Evolutionary conservation across 2,113 vertebrate genomes (phyloP).

Genomic region (Brachirus orientalis): DNA sequence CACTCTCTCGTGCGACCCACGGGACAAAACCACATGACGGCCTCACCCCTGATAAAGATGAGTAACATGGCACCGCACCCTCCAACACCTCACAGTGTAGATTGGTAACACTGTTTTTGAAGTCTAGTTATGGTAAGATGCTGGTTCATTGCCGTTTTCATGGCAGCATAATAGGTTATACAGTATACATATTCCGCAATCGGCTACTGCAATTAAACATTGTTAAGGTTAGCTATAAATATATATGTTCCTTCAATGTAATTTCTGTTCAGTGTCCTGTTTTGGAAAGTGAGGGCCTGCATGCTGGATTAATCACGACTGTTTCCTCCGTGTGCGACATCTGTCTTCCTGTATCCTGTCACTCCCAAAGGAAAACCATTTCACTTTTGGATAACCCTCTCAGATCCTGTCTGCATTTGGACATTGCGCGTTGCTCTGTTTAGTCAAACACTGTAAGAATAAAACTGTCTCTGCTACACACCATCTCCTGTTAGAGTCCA

Average conservation of each 20-base stretch:
- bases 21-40: conserved; percentile 9
- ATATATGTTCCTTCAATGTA: background rate
- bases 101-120: background rate
- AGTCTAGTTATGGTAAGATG: background rate
- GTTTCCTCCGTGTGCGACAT: conserved; percentile 59
- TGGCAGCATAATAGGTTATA: background rate
- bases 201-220: too few relatives aligned
- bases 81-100: background rate
- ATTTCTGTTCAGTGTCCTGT: conserved; percentile 28
- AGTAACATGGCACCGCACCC: background rate
- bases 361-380: conserved; percentile 40
- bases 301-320: conserved; percentile 45
- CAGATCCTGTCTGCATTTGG: conserved; percentile 27
- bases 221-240: background rate
- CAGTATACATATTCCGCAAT: too few relatives aligned
- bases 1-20: conserved; percentile 13
- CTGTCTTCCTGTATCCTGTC: conserved; percentile 74
- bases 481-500: background rate
- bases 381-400: conserved; percentile 40
- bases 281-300: conserved; percentile 35
- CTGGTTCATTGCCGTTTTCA: background rate
- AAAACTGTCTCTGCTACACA: background rate
- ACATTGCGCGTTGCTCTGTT: conserved; percentile 9
- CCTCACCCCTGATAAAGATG: conserved; percentile 14
- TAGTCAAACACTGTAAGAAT: conserved; percentile 20